Conservation (phyloP, 2,888 invertebrate species). For the Acleris laterana region DNA sequence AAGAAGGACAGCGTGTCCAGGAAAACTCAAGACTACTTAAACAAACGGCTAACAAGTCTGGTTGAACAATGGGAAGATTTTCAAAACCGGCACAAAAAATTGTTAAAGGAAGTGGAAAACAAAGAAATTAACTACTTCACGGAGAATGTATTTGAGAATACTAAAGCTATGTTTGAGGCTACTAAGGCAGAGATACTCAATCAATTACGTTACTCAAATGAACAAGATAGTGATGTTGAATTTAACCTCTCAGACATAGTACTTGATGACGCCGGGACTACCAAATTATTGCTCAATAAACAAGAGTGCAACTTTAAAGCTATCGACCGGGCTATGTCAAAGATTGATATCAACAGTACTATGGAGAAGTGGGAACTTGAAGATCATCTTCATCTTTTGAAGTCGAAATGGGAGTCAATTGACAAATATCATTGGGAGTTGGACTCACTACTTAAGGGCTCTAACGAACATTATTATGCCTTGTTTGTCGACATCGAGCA, state of each 20-base stretch:
- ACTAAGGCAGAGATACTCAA: not conserved
- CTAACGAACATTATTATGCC: not conserved
- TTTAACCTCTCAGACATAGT: not conserved
- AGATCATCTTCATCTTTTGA: conserved; percentile 22
- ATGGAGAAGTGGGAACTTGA: conserved; percentile 28
- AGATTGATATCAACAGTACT: too few relatives aligned
- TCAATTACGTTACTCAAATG: not conserved
- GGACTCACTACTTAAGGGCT: not conserved
- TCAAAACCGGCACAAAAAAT: conserved; percentile 10
- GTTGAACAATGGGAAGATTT: conserved; percentile 18
- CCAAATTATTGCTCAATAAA: not conserved
- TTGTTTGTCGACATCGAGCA: not conserved
- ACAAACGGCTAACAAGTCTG: conserved; percentile 17
- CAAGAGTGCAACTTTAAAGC: conserved; percentile 1
- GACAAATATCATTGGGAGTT: conserved; percentile 22
- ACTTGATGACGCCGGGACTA: not conserved
- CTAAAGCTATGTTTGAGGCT: not conserved
- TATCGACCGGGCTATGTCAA: conserved; percentile 1
- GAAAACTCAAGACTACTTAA: conserved; percentile 31
- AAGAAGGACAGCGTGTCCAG: conserved; percentile 21
- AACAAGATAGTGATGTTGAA: not conserved
- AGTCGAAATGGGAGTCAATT: conserved; percentile 18
- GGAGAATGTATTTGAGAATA: conserved; percentile 2
- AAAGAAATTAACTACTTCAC: conserved; percentile 24
- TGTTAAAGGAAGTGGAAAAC: conserved; percentile 9